Conservation (phyloP, 2,888 invertebrate genomes). For the Hanleya hanleyi region DNA sequence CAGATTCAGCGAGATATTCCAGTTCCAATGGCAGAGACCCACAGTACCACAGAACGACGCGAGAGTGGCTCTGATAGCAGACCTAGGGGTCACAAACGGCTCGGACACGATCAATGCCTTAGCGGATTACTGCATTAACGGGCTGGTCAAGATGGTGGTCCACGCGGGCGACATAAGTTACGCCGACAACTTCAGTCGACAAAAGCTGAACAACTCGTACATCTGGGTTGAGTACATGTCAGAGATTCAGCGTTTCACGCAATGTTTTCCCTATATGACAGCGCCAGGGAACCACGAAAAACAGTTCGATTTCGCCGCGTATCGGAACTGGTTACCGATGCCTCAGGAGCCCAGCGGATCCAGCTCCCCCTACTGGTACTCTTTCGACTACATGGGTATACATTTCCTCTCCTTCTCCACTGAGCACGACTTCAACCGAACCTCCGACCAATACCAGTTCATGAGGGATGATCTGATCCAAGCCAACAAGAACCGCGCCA, state of each 20-base stretch:
- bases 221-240: conserved; percentile 43
- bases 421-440: conserved; percentile 35
- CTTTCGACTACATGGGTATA: conserved; percentile 40
- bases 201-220: conserved; percentile 34
- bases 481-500: conserved; percentile 34
- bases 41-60: not conserved
- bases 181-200: conserved; percentile 16
- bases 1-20: conserved; percentile 26
- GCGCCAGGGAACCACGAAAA: conserved; percentile 41
- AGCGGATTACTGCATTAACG: not conserved
- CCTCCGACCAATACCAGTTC: conserved; percentile 35
- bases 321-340: conserved; percentile 41
- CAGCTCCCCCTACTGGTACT: conserved; percentile 39
- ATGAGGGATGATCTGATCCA: conserved; percentile 31
- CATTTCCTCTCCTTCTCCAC: conserved; percentile 39
- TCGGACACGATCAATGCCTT: not conserved
- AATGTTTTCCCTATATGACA: conserved; percentile 38
- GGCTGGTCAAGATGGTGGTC: not conserved
- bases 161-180: conserved; percentile 7
- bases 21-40: not conserved
- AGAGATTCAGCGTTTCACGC: conserved; percentile 24
- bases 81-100: not conserved
- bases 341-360: conserved; percentile 31
- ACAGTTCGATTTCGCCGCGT: conserved; percentile 37
- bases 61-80: not conserved